Conservation (phyloP, 2,797 vertebrate species). For the Paramormyrops hopkinsi region DNA sequence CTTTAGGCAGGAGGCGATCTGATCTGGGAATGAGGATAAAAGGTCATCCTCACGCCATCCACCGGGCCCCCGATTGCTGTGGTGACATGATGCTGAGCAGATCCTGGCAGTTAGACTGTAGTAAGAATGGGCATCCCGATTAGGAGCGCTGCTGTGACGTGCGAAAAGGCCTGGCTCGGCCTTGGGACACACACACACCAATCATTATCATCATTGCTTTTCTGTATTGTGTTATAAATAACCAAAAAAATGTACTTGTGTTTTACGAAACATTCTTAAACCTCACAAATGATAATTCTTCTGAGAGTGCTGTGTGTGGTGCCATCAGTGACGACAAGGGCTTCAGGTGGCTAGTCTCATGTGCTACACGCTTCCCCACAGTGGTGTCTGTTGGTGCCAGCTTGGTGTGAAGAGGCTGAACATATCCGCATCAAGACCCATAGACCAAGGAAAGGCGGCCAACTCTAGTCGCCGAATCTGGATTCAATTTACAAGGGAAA, state of each 20-base stretch:
- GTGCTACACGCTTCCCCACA: not conserved
- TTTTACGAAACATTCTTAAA: conserved; percentile 48
- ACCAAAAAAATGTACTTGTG: conserved; percentile 53
- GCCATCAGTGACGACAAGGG: not conserved
- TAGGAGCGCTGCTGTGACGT: not conserved
- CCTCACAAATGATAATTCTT: conserved; percentile 31
- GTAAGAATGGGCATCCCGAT: not conserved
- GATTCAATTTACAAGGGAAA: not conserved
- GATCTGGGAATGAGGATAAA: not conserved
- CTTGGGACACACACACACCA: not conserved
- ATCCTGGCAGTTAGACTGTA: not conserved
- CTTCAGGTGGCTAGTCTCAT: not conserved
- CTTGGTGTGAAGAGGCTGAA: not conserved
- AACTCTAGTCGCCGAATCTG: not conserved
- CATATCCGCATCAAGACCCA: not conserved
- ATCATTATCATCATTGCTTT: not conserved
- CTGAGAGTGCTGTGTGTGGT: not conserved
- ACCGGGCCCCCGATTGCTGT: not conserved
- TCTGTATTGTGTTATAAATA: conserved; percentile 40
- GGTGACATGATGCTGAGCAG: not conserved
- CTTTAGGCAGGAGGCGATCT: not conserved
- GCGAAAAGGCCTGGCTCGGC: not conserved
- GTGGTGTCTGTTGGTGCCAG: not conserved
- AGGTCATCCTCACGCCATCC: not conserved
- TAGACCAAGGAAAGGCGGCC: not conserved